Conservation (phyloP, 1,140 invertebrate genomes). For the Proales similis region DNA sequence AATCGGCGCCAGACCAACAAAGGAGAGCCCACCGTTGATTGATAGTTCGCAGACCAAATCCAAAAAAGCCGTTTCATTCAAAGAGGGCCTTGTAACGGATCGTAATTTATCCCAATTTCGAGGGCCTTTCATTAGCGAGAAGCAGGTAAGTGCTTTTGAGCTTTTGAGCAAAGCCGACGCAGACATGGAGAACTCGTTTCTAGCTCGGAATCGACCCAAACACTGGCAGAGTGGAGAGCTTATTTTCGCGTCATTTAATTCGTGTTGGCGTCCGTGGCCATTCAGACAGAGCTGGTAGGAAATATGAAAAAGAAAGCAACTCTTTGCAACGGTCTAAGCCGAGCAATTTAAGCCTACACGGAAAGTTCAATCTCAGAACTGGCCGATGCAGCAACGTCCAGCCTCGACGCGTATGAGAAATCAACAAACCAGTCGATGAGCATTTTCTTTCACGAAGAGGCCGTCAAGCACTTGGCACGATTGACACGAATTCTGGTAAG, state of each 20-base stretch:
- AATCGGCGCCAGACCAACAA: slow-evolving; percentile 6
- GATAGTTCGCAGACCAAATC: slow-evolving; percentile 13
- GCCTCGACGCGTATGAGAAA: slow-evolving; percentile 46
- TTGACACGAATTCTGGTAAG: slow-evolving; percentile 49
- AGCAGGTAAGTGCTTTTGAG: slow-evolving; percentile 42
- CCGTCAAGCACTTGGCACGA: slow-evolving; percentile 47
- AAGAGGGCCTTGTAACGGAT: slow-evolving; percentile 47
- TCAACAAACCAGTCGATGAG: slow-evolving; percentile 45
- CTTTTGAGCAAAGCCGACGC: too few relatives aligned
- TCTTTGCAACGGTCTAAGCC: not conserved
- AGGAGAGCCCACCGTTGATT: not conserved
- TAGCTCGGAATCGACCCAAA: too few relatives aligned
- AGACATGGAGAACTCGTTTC: too few relatives aligned
- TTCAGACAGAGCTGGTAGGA: too few relatives aligned
- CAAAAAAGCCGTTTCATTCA: slow-evolving; percentile 47
- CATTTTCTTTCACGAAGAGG: slow-evolving; percentile 50
- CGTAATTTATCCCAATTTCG: slow-evolving; percentile 46
- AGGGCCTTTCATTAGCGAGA: slow-evolving; percentile 46
- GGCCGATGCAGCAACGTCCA: slow-evolving; percentile 44
- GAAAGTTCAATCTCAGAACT: slow-evolving; percentile 43
- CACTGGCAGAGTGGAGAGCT: too few relatives aligned
- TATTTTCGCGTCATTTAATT: too few relatives aligned
- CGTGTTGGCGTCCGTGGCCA: too few relatives aligned
- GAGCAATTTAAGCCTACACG: slow-evolving; percentile 43
- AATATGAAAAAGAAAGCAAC: not conserved